These are phyloP conservation scores for Barnardius zonarius DNA, from an alignment of 2,113 vertebrate species.

Conservation along the genomic window DNA sequence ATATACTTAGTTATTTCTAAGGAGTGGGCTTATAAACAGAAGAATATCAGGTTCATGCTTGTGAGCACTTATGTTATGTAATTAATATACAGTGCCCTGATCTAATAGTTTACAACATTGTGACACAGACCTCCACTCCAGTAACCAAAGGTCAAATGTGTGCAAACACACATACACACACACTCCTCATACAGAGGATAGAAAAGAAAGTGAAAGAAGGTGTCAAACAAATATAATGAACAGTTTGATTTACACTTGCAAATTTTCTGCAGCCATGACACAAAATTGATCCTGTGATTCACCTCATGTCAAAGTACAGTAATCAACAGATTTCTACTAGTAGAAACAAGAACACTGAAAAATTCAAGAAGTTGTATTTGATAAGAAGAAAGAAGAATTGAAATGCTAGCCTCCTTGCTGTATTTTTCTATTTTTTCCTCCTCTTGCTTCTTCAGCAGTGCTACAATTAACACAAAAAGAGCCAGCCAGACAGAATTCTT, in stretches of 20 bases:
- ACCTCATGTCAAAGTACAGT: not conserved
- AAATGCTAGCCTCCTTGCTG: not conserved
- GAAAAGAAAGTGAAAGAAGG: not conserved
- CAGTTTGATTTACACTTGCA: not conserved
- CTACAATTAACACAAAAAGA: not conserved
- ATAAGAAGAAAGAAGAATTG: not conserved
- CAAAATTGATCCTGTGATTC: not conserved
- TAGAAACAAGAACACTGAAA: not conserved
- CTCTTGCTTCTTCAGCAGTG: not conserved
- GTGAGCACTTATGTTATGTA: not conserved
- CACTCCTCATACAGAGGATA: fast-evolving
- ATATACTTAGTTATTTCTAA: not conserved
- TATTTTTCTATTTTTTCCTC: not conserved
- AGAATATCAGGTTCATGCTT: not conserved
- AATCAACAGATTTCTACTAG: not conserved
- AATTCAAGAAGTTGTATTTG: not conserved
- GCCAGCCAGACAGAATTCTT: not conserved
- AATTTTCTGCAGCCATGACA: not conserved
- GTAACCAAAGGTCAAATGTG: not conserved
- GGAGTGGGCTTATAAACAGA: not conserved
- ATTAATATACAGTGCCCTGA: not conserved
- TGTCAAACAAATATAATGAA: not conserved
- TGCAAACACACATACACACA: not conserved
- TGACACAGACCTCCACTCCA: not conserved
- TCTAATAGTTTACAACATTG: not conserved